Evolutionary conservation across 1,140 invertebrate genomes (phyloP), one percentile per base, ranked within the genome.

Genomic region (Babylonia areolata): DNA sequence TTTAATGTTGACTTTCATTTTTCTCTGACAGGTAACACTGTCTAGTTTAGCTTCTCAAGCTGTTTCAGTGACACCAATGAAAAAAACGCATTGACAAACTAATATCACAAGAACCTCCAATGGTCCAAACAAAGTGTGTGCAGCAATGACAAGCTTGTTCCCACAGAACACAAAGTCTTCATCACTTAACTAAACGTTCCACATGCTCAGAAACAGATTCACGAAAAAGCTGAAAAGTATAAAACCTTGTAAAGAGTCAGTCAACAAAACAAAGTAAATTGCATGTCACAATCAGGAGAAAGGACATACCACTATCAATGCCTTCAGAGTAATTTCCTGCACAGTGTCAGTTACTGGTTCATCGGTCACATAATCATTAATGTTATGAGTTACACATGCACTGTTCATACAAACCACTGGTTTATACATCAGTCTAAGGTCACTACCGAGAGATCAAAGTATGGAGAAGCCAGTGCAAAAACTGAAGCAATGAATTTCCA

Each of bases 111-210:
- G 80, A 58, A 81, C n/a, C 54, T 54, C 39, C 17, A 15, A 33
- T 81, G 75, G 75, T 77, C 75, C 75, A 77, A n/a, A 77, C 31
- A 33, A 33, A 73, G 35, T 15, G 35, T 73, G 71, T 35, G 71
- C 71, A 73, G 28, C 46, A 64, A 64, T 23, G 28, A n/a, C 6
- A 64, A 64, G 58, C 58, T 64, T 64, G 58, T 23, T 64, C 58
- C 58, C 58, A 64, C 5, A 64, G 58, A 64, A 64, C 58, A 64
- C 58, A 64, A 64, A 12, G 28, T 64, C 58, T 28, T 23, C 15
- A 64, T 78, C 75, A 78, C n/a, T 37, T 78, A 17, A 39, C 28
- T 78, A 37, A 78, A 15, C 40, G 5, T 78, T 35, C 40, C 75
- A 80, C n/a, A n/a, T n/a, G n/a, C n/a, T n/a, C n/a, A n/a, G n/a